These are phyloP conservation scores for Tinea trinotella DNA, from an alignment of 2,888 invertebrate genomes.

Conservation along the genomic window DNA sequence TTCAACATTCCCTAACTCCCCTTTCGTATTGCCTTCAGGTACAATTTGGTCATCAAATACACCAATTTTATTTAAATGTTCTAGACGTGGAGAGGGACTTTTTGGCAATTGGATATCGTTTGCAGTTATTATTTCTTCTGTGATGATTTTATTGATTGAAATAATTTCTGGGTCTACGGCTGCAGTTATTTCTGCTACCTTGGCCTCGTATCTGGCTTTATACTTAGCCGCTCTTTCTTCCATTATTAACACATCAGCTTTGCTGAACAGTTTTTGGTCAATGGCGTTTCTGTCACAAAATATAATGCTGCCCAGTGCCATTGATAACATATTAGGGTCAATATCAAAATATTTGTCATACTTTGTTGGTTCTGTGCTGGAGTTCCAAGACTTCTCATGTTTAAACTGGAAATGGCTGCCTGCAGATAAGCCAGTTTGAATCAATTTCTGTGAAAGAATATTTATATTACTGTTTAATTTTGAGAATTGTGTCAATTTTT, in stretches of 20 bases:
- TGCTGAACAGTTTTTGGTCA: constrained; percentile 40
- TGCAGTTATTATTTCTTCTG: no score
- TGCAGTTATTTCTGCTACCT: no score
- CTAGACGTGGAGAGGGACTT: no score
- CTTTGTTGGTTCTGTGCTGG: constrained; percentile 41
- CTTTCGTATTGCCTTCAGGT: no score
- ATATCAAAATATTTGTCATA: constrained; percentile 64
- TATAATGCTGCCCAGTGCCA: constrained; percentile 50
- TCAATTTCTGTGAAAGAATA: constrained; percentile 51
- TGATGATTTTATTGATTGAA: no score
- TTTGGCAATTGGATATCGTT: no score
- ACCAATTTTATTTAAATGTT: no score
- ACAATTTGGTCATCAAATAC: no score
- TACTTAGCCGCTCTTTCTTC: constrained; percentile 48
- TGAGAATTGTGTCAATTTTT: no score
- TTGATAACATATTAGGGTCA: constrained; percentile 47
- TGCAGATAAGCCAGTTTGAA: constrained; percentile 47
- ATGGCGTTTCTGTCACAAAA: constrained; percentile 56
- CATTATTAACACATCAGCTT: constrained; percentile 51
- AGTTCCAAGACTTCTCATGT: constrained; percentile 65
- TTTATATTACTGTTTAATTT: neutral
- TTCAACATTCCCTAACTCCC: no score
- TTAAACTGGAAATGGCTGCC: constrained; percentile 69
- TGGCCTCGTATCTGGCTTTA: constrained; percentile 32
- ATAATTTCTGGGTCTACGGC: no score